Conservation (phyloP, 2,797 vertebrate genomes). For the Periparus ater region DNA sequence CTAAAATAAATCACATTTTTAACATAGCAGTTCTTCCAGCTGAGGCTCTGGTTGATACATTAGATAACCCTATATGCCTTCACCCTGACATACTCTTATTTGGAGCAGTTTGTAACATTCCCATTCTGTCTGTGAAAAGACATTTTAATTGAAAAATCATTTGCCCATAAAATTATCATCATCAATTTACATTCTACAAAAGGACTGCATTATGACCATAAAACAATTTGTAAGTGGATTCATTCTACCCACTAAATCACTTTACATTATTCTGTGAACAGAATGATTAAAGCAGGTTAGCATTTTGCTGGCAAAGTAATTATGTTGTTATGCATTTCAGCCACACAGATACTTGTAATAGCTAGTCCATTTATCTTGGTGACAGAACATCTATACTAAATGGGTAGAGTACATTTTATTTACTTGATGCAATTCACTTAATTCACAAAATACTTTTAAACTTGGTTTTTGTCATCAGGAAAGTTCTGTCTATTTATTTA, state of each 20-base stretch:
- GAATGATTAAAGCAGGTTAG: conserved; percentile 75
- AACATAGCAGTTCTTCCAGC: neutral
- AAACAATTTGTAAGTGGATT: conserved; percentile 78
- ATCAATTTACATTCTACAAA: conserved; percentile 75
- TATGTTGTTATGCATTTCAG: conserved; percentile 75
- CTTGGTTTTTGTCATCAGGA: conserved; percentile 28
- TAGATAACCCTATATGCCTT: conserved; percentile 34
- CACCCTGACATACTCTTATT: conserved; percentile 39
- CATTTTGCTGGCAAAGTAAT: conserved; percentile 74
- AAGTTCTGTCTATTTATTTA: conserved; percentile 19
- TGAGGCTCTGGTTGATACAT: conserved; percentile 16
- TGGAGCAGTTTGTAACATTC: conserved; percentile 67
- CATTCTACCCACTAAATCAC: conserved; percentile 77
- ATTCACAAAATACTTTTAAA: conserved; percentile 61
- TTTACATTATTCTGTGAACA: conserved; percentile 67
- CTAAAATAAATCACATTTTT: conserved; percentile 57
- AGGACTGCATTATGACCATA: conserved; percentile 70
- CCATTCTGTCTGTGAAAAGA: conserved; percentile 68
- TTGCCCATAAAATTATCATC: conserved; percentile 80
- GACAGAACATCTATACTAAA: conserved; percentile 75
- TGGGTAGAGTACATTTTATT: conserved; percentile 66
- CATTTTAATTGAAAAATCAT: conserved; percentile 83
- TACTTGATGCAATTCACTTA: conserved; percentile 67
- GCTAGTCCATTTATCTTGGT: conserved; percentile 73
- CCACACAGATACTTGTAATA: conserved; percentile 64